phyloP scores from a whole-genome alignment of 2,113 vertebrate genomes.

The Eublepharis macularius region DNA sequence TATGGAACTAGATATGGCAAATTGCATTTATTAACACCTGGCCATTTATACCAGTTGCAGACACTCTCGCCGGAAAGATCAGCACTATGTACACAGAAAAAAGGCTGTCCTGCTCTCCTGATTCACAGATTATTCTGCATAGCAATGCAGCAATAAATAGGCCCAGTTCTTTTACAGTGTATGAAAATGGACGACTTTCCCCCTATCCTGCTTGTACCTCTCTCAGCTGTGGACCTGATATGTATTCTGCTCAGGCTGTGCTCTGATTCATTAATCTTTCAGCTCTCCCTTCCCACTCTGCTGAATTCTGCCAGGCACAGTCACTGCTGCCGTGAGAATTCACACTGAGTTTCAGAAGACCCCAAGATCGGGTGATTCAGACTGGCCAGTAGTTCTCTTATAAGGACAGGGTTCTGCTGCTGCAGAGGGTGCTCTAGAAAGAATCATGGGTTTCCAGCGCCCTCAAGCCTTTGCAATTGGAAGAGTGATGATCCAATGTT shows the following conservation, averaged over 20 bases:
- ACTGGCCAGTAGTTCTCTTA: accelerated
- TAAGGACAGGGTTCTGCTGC: background rate
- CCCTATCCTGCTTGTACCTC: background rate
- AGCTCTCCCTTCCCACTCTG: slow-evolving; percentile 38
- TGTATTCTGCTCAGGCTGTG: slow-evolving; percentile 20
- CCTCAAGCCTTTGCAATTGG: background rate
- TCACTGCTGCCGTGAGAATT: slow-evolving; percentile 50
- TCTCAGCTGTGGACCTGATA: slow-evolving; percentile 30
- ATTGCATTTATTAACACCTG: background rate
- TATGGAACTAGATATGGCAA: background rate
- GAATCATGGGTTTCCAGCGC: background rate
- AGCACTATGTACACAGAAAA: background rate
- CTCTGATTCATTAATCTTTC: slow-evolving; percentile 59
- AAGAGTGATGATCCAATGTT: background rate
- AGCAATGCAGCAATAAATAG: background rate
- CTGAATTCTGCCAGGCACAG: slow-evolving; percentile 28
- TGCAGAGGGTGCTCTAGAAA: background rate
- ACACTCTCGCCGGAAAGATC: background rate
- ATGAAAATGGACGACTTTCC: background rate
- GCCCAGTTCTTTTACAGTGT: background rate
- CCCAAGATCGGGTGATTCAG: background rate
- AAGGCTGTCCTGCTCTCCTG: background rate
- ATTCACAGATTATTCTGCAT: background rate
- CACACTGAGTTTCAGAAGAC: no score
- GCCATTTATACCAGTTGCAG: background rate